Evolutionary conservation across 1,140 invertebrate genomes (phyloP).

Genomic region (Zaprionus taronus): DNA sequence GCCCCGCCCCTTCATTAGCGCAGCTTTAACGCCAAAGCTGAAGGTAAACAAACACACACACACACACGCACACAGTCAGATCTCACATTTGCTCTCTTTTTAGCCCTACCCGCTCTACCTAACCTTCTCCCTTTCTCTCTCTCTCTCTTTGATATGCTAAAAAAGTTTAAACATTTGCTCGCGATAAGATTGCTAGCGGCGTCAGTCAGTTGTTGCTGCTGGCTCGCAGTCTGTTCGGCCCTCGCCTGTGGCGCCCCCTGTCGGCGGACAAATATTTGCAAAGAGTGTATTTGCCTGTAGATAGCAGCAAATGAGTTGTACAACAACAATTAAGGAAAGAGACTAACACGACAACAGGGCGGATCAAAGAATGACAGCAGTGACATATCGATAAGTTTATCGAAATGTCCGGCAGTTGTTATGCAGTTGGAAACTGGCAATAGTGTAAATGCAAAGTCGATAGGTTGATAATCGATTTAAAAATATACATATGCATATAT

Average conservation of each 20-base stretch:
- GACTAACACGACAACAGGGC: neutral
- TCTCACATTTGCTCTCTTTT: neutral
- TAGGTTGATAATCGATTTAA: too few relatives aligned
- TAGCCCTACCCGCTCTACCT: neutral
- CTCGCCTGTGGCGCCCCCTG: neutral
- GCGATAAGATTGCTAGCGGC: slow-evolving; percentile 51
- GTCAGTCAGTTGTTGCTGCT: slow-evolving; percentile 5
- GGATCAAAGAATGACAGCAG: neutral
- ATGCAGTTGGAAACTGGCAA: too few relatives aligned
- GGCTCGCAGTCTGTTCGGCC: neutral
- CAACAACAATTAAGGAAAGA: neutral
- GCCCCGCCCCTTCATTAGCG: slow-evolving; percentile 47
- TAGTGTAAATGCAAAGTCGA: too few relatives aligned
- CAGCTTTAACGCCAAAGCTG: slow-evolving; percentile 38
- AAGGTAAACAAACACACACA: slow-evolving; percentile 22
- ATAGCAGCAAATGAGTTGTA: neutral
- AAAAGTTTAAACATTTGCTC: slow-evolving; percentile 52
- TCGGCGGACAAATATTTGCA: slow-evolving; percentile 11
- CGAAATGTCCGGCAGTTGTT: neutral
- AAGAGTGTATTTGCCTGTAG: neutral
- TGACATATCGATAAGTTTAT: neutral
- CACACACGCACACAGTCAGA: too few relatives aligned
- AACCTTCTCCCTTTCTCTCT: neutral
- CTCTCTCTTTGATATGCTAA: slow-evolving; percentile 26
- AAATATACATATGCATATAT: neutral